Conservation (phyloP, 2,888 invertebrate genomes). For the Scaptomyza flava region DNA sequence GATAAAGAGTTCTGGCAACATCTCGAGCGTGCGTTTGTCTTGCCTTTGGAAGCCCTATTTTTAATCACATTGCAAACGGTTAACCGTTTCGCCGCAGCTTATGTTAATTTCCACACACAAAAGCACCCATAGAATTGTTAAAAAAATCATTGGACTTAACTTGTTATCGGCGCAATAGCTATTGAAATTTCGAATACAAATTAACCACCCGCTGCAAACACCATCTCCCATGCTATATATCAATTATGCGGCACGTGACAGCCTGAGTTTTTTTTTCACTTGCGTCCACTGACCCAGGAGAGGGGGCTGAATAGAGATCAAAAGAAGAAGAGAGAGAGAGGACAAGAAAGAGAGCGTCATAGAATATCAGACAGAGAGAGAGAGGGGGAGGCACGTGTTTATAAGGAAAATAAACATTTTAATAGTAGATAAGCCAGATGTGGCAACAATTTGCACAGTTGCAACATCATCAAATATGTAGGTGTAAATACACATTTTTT, state of each 20-base stretch:
- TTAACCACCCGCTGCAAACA: neutral
- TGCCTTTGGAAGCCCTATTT: conserved; percentile 2
- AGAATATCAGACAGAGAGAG: neutral
- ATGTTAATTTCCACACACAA: neutral
- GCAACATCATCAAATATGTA: neutral
- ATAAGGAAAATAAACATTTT: neutral
- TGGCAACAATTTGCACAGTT: conserved; percentile 45
- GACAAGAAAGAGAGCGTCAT: neutral
- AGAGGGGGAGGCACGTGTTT: conserved; percentile 12
- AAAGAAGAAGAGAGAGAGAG: neutral
- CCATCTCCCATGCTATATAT: conserved; percentile 2
- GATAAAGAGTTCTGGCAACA: neutral
- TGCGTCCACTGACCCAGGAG: conserved; percentile 38
- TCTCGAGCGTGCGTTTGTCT: conserved; percentile 22
- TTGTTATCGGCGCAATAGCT: conserved; percentile 33
- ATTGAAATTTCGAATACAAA: conserved; percentile 16
- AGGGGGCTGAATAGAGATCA: neutral
- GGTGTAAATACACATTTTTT: conserved; percentile 1
- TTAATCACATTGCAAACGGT: conserved; percentile 5
- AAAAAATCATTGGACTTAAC: conserved; percentile 43
- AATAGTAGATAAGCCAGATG: conserved; percentile 10
- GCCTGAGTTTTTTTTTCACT: conserved; percentile 4
- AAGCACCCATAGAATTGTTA: conserved; percentile 1
- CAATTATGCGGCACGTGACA: conserved; percentile 49
- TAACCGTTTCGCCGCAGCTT: conserved; percentile 28